These are phyloP conservation scores for Holcopasites calliopsidis DNA, from an alignment of 1,140 invertebrate genomes.

Conservation along the genomic window DNA sequence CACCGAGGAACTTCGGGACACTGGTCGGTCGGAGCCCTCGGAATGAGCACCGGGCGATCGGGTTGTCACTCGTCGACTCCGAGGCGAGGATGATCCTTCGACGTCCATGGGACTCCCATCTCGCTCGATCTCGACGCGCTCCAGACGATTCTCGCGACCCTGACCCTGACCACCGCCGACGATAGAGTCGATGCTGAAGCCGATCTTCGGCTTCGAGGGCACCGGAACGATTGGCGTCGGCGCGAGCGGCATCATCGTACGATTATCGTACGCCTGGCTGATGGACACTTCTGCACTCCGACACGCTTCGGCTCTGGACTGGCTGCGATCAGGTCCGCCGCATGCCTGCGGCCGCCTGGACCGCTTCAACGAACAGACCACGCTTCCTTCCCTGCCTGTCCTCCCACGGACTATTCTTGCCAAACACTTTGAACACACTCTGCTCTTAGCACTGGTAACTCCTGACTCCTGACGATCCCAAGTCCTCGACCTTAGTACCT, in stretches of 20 bases:
- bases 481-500: no score
- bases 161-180: constrained; percentile 86
- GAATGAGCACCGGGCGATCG: constrained; percentile 75
- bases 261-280: constrained; percentile 59
- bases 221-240: constrained; percentile 91
- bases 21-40: constrained; percentile 72
- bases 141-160: constrained; percentile 58
- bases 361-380: no score
- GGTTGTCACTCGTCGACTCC: constrained; percentile 54
- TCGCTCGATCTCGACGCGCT: constrained; percentile 70
- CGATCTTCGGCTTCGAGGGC: constrained; percentile 94
- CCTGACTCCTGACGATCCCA: not conserved
- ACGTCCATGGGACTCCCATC: constrained; percentile 72
- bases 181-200: constrained; percentile 96
- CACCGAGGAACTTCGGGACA: constrained; percentile 73
- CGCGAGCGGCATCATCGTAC: constrained; percentile 93
- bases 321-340: constrained; percentile 40
- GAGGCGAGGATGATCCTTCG: constrained; percentile 77
- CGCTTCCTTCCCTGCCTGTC: not conserved
- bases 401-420: not conserved
- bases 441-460: not conserved
- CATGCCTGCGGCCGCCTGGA: constrained; percentile 31
- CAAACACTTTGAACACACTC: constrained; percentile 13
- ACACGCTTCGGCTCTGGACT: not conserved
- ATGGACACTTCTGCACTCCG: constrained; percentile 33